Conservation (phyloP, 2,888 invertebrate species). For the Lumbricus terrestris region DNA sequence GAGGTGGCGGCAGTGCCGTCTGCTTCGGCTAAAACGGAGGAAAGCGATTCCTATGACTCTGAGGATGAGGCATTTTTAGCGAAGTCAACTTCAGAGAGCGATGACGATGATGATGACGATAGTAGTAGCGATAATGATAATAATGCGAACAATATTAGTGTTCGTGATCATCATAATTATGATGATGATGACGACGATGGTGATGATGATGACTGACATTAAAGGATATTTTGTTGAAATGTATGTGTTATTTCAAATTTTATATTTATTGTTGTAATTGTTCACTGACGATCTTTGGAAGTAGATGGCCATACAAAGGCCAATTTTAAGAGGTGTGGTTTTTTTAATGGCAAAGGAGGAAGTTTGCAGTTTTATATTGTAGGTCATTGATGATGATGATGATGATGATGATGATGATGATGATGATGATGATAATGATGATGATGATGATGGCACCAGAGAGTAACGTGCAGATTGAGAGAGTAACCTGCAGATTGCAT, state of each 20-base stretch:
- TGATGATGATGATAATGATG: no score
- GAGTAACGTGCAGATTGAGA: no score
- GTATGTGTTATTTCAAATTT: not conserved
- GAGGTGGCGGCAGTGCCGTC: conserved; percentile 26
- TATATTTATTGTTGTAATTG: not conserved
- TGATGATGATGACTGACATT: not conserved
- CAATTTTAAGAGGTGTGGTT: not conserved
- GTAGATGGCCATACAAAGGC: not conserved
- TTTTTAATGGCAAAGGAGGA: not conserved
- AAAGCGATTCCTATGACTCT: conserved; percentile 15
- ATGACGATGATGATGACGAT: conserved; percentile 30
- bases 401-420: no score
- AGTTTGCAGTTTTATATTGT: not conserved
- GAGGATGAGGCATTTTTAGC: conserved; percentile 25
- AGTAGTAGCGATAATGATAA: not conserved
- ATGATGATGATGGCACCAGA: no score
- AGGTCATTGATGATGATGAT: not conserved
- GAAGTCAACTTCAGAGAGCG: conserved; percentile 17
- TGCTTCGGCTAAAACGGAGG: conserved; percentile 13
- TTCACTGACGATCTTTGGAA: not conserved
- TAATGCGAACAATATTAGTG: not conserved
- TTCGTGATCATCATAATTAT: not conserved
- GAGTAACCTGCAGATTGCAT: not conserved
- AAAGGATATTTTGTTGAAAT: not conserved
- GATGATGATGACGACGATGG: not conserved